These are phyloP conservation scores for Drosophila ercepeae DNA, from an alignment of 1,140 invertebrate genomes.

Conservation along the genomic window DNA sequence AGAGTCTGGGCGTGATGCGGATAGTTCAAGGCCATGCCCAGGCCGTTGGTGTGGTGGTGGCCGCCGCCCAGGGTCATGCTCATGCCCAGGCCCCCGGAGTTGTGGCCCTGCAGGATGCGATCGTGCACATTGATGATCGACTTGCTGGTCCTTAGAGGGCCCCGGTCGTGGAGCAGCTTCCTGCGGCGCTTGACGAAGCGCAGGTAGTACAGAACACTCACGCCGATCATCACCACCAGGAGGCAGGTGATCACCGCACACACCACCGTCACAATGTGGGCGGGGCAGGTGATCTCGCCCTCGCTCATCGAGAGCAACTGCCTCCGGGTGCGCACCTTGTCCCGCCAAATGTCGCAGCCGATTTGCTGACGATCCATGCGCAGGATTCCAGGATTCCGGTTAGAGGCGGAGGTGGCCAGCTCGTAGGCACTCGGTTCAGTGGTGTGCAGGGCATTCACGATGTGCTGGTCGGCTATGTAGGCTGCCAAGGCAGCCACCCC, in stretches of 20 bases:
- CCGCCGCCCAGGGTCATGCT: slow-evolving; percentile 66
- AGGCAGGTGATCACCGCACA: slow-evolving; percentile 79
- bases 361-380: slow-evolving; percentile 78
- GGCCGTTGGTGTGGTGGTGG: slow-evolving; percentile 38
- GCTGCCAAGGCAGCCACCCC: slow-evolving; percentile 60
- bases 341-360: slow-evolving; percentile 81
- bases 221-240: slow-evolving; percentile 73
- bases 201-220: slow-evolving; percentile 81
- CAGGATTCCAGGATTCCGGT: slow-evolving; percentile 52
- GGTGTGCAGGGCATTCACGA: slow-evolving; percentile 68
- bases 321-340: slow-evolving; percentile 56
- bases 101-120: slow-evolving; percentile 72
- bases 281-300: slow-evolving; percentile 81
- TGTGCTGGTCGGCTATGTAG: slow-evolving; percentile 75
- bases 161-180: slow-evolving; percentile 74
- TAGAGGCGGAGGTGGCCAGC: slow-evolving; percentile 47
- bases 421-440: slow-evolving; percentile 69
- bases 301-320: slow-evolving; percentile 74
- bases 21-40: slow-evolving; percentile 67
- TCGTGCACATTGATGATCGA: slow-evolving; percentile 81
- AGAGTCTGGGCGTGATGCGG: slow-evolving; percentile 72
- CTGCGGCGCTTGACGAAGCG: slow-evolving; percentile 75
- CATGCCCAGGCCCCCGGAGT: slow-evolving; percentile 62
- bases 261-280: slow-evolving; percentile 82
- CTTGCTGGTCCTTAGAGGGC: slow-evolving; percentile 71